phyloP scores from a whole-genome alignment of 2,797 vertebrate genomes.

The Sebastiscus albofasciatus region DNA sequence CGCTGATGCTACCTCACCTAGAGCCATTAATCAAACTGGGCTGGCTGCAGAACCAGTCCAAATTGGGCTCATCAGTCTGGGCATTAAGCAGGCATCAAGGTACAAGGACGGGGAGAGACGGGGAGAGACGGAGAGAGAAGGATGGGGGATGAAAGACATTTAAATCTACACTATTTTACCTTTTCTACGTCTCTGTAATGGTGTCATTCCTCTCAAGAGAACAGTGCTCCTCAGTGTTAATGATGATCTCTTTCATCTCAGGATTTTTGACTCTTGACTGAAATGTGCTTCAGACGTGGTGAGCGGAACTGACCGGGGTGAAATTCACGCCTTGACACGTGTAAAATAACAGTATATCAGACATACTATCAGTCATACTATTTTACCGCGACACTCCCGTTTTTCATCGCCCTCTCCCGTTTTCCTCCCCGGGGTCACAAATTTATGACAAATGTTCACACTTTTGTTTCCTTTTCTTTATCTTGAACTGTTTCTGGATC shows the following conservation, averaged over 20 bases:
- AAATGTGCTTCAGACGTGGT: background rate
- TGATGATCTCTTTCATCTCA: background rate
- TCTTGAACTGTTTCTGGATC: no score
- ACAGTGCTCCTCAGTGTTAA: background rate
- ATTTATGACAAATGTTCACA: no score
- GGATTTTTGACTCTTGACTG: background rate
- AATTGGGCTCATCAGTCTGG: constrained; percentile 92
- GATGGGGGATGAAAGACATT: constrained; percentile 32
- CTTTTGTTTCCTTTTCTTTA: no score
- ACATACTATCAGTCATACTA: background rate
- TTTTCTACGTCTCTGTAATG: background rate
- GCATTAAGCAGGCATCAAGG: constrained; percentile 85
- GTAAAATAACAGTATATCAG: background rate
- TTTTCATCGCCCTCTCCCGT: no score
- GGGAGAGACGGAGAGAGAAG: constrained; percentile 10
- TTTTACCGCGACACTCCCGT: no score
- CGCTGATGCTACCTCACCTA: constrained; percentile 85
- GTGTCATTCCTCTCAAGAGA: background rate
- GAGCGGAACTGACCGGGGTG: background rate
- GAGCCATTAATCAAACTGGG: constrained; percentile 91
- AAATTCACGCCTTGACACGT: background rate
- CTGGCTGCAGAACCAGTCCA: constrained; percentile 85
- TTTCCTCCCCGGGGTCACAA: no score
- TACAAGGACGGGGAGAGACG: constrained; percentile 61
- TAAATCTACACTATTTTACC: constrained; percentile 20